Conservation (phyloP, 2,797 vertebrate species). For the Gobio occitaniae region DNA sequence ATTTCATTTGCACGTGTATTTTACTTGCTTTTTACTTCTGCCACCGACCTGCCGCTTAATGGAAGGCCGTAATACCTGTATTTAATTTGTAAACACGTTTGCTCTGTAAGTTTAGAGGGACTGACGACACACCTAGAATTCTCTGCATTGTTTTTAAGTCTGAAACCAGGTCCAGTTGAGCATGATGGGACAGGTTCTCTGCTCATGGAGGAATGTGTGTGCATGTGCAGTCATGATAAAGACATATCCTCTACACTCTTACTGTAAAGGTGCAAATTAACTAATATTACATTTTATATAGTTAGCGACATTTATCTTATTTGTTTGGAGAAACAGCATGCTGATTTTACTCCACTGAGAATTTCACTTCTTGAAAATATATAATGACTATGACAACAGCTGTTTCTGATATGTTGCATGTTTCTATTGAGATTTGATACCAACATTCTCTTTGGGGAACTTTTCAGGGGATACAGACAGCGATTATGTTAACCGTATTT, state of each 20-base stretch:
- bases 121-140: not conserved
- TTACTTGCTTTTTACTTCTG: no score
- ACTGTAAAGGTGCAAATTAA: not conserved
- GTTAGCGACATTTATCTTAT: not conserved
- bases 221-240: constrained; percentile 9
- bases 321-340: not conserved
- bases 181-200: constrained; percentile 39
- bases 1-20: no score
- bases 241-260: not conserved
- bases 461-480: not conserved
- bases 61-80: no score
- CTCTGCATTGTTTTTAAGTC: not conserved
- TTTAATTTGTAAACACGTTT: not conserved
- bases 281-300: not conserved
- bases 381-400: not conserved
- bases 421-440: not conserved
- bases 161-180: constrained; percentile 7
- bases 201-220: constrained; percentile 37
- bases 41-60: no score
- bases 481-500: not conserved
- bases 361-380: not conserved
- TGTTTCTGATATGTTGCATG: not conserved
- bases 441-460: not conserved
- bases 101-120: not conserved
- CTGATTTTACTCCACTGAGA: not conserved